Base-by-base conservation (phyloP, 53 echinoderm and acorn worm species). In the Actinopyga echinites region DNA sequence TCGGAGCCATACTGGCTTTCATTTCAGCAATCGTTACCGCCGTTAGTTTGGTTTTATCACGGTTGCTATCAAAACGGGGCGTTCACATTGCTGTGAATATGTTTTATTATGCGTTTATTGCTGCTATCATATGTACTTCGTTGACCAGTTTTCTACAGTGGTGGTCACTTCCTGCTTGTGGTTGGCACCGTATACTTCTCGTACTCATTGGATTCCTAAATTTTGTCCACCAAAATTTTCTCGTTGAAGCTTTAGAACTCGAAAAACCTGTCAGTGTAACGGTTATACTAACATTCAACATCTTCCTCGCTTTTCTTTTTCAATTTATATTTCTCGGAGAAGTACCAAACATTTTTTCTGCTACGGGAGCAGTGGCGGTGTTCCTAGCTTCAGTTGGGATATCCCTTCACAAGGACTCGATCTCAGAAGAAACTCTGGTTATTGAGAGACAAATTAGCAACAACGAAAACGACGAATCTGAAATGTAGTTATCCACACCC, bases 81-180 rank as follows among this genome's bases (percentile, higher is more conserved):
- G 56, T 84, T 20, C 78, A n/a, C 42, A 65, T 66, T 1, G 37
- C 78, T 8, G 24, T 56, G 7, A 83, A 65, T 30, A 26, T 78
- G 37, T 66, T 34, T 13, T 57, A 77, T 32, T 53, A 56, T 11
- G 78, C 79, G 13, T 29, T 71, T 1, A 4, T 82, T 20, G 57
- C 57, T 4, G 36, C 83, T 15, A 2, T 71, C 17, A 21, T 58
- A 42, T 7, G 21, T 22, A 38, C 55, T 28, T 19, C 30, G 2
- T 9, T 54, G 26, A 54, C 68, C 36, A 57, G n/a, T 20, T 5
- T 82, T 30, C 6, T 65, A 19, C 37, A 53, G 4, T 57, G 31
- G 11, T 87, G 87, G 87, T 58, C 81, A n/a, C 37, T 81, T 31
- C 87, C 87, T 8, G 31, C 29, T 2, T 87, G 87, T 61, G 87